Evolutionary conservation across 2,113 vertebrate genomes (phyloP), one percentile per base, ranked within the genome.

Genomic region (Pycnonotus jocosus): DNA sequence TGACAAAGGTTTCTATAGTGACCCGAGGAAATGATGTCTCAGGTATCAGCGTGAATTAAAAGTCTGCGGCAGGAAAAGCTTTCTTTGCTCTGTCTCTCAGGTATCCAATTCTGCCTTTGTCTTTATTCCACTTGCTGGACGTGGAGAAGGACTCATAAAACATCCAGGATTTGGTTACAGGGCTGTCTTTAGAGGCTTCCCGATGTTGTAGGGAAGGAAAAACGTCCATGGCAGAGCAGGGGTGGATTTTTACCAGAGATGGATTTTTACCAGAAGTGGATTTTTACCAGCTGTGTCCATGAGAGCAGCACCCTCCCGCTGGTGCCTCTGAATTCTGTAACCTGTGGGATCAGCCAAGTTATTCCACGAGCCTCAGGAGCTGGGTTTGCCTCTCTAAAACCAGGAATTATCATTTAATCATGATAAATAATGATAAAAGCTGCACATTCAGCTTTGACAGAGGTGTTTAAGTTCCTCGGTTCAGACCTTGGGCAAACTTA

Each of bases 1-100:
- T 92, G 93, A 92, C 71, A 81, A 95, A 94, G 82, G 90, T 93
- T 82, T 80, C 94, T 94, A 91, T 91, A 92, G 65, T 64, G 92
- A 95, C 90, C 87, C 24, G 84, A 93, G 92, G 86, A 96, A 95
- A 95, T 91, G 12, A 50, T 93, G 86, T 40, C 92, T 89, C 95
- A 62, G 73, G 88, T 97, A 88, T 96, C 95, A 70, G n/a, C 74
- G 37, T 65, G 87, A 95, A 95, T 94, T 93, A 69, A 81, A 92
- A 91, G 86, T 89, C 95, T 90, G 92, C 54, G 1, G 15, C 54
- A 93, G 90, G 89, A 86, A 94, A 88, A 95, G 84, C 92, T 92
- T 92, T 88, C 88, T 96, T 92, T 93, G 66, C 92, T 94, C 83
- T 78, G 31, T 96, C 73, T 96, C 78, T 88, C 58, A 82, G 90